A percentile compares a stretch with the other conserved stretches of the same genome.
phyloP scores from a whole-genome alignment of 2,113 vertebrate genomes.

The Sander vitreus region DNA sequence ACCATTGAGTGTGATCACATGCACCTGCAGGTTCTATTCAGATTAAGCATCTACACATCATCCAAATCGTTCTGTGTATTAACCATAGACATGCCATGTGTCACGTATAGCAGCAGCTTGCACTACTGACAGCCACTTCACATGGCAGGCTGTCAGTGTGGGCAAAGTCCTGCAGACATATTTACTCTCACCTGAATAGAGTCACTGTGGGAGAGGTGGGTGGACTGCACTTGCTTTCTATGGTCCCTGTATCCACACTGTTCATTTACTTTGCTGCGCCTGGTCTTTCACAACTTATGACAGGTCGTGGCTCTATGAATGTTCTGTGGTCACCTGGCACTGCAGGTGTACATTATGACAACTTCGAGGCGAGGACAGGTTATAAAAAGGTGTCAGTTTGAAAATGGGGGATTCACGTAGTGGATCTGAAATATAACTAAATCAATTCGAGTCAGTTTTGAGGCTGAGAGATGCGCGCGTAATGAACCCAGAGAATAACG shows the following conservation, averaged over 20 bases:
- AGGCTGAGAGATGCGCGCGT: background rate
- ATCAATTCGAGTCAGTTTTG: background rate
- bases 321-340: conserved; percentile 49
- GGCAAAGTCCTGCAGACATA: background rate
- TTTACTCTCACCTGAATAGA: conserved; percentile 70
- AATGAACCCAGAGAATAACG: conserved; percentile 25
- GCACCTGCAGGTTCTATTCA: conserved; percentile 14
- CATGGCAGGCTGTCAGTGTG: conserved; percentile 1
- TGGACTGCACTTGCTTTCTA: conserved; percentile 27
- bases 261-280: conserved; percentile 36
- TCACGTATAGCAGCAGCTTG: conserved; percentile 16
- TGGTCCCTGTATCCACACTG: conserved; percentile 44
- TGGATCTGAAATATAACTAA: background rate
- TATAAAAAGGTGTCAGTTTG: background rate
- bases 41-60: background rate
- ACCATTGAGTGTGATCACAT: background rate
- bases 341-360: conserved; percentile 56
- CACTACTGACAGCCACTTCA: conserved; percentile 38
- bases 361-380: background rate
- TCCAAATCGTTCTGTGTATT: background rate
- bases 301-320: conserved; percentile 8
- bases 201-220: conserved; percentile 52
- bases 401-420: background rate
- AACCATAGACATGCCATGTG: background rate
- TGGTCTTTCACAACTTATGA: conserved; percentile 30